phyloP scores from a whole-genome alignment of 2,113 vertebrate species.

The Periophthalmus modestus region DNA sequence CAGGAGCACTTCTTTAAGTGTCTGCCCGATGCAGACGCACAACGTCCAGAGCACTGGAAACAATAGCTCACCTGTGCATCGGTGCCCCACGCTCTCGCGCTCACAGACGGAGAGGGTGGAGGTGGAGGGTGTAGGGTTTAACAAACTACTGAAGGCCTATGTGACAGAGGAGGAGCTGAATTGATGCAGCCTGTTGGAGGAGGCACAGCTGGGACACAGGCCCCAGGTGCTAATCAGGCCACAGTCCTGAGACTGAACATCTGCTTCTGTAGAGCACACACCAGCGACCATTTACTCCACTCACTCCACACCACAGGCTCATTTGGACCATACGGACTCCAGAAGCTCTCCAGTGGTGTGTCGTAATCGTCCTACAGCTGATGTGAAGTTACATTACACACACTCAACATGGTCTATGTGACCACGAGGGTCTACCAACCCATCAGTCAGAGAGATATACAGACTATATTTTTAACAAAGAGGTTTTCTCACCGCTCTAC shows the following conservation, averaged over 20 bases:
- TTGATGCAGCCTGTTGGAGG: constrained; percentile 49
- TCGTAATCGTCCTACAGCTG: neutral
- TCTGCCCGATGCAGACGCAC: constrained; percentile 65
- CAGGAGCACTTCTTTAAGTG: constrained; percentile 77
- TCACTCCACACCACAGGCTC: neutral
- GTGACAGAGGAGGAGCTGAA: constrained; percentile 55
- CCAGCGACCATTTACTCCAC: constrained; percentile 17
- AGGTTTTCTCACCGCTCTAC: no score
- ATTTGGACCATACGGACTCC: neutral
- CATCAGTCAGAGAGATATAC: no score
- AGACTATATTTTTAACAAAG: no score
- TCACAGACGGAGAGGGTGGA: constrained; percentile 32
- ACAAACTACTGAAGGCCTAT: constrained; percentile 43
- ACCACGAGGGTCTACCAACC: no score
- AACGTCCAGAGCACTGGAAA: constrained; percentile 45
- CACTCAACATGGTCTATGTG: no score
- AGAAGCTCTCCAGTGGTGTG: neutral
- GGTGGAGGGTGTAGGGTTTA: constrained; percentile 29
- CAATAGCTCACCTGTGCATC: constrained; percentile 61
- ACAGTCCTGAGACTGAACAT: constrained; percentile 54
- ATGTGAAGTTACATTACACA: neutral
- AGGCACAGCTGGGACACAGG: constrained; percentile 70
- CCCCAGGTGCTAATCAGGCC: constrained; percentile 70
- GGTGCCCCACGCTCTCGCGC: constrained; percentile 38
- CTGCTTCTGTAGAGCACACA: constrained; percentile 52